These are phyloP conservation scores for Medauroidea extradentata DNA, from an alignment of 1,140 invertebrate species.

Conservation along the genomic window DNA sequence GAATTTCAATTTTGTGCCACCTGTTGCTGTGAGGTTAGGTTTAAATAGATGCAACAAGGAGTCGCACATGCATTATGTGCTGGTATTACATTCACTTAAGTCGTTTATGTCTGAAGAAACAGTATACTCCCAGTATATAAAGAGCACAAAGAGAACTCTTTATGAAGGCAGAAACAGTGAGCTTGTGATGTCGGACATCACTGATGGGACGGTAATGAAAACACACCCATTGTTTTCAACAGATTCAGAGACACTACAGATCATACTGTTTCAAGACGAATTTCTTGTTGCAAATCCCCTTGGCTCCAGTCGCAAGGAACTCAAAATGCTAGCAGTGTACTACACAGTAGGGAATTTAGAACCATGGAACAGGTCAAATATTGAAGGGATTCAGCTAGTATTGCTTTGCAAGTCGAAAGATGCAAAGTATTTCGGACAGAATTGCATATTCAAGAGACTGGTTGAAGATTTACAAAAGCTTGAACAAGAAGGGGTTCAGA, in stretches of 20 bases:
- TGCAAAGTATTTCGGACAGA: neutral
- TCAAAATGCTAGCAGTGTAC: conserved; percentile 1
- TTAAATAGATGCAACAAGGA: neutral
- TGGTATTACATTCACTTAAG: neutral
- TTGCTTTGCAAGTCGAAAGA: conserved; percentile 7
- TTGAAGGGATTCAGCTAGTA: conserved; percentile 2
- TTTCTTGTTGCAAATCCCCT: conserved; percentile 4
- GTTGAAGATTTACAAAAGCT: neutral
- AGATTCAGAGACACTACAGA: neutral
- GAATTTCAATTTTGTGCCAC: neutral
- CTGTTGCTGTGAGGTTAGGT: neutral
- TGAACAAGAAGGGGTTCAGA: neutral
- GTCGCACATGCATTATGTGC: neutral
- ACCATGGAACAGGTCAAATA: neutral
- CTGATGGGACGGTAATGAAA: neutral
- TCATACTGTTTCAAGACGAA: conserved; percentile 8
- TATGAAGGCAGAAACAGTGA: neutral
- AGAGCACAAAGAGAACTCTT: neutral
- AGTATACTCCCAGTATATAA: neutral
- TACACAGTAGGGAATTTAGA: conserved; percentile 6
- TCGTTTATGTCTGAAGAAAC: neutral
- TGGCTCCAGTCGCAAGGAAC: neutral
- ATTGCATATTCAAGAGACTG: neutral
- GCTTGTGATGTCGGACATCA: neutral
- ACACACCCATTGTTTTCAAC: conserved; percentile 1